These are phyloP conservation scores for Coremacera marginata DNA, from an alignment of 2,888 invertebrate genomes.

Conservation along the genomic window DNA sequence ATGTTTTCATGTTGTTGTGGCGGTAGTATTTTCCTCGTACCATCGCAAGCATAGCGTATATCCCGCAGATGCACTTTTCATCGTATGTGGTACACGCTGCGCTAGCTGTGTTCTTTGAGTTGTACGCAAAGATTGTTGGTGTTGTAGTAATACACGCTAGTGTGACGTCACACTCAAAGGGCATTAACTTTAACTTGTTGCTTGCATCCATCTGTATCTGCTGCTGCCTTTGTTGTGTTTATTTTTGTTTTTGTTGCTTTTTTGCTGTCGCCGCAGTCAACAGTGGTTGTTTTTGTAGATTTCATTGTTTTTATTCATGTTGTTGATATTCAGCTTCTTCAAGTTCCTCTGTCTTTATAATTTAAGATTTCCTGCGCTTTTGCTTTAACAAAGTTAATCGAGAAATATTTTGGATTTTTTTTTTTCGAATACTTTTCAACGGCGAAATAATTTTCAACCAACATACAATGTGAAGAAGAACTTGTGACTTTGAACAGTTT, in stretches of 20 bases:
- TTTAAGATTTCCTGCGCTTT: not conserved
- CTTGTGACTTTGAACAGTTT: too few species aligned
- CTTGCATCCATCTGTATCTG: slow-evolving; percentile 2
- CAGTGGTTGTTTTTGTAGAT: slow-evolving; percentile 1
- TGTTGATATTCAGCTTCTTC: not conserved
- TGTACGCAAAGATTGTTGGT: not conserved
- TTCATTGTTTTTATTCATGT: not conserved
- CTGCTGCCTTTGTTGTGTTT: not conserved
- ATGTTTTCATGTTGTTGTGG: not conserved
- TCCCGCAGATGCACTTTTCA: slow-evolving; percentile 6
- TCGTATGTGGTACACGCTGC: slow-evolving; percentile 13
- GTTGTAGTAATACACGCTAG: not conserved
- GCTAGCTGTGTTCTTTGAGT: not conserved
- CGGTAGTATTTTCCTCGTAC: not conserved
- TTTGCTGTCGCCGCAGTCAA: not conserved
- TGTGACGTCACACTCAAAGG: slow-evolving; percentile 56
- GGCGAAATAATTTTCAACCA: not conserved
- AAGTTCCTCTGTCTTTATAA: not conserved
- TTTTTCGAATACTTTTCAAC: too few species aligned
- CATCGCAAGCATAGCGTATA: not conserved
- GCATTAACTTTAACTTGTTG: slow-evolving; percentile 58
- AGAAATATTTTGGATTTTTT: too few species aligned
- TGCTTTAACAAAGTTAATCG: not conserved
- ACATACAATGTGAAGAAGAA: not conserved
- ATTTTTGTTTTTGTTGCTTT: slow-evolving; percentile 1